Base-by-base conservation (phyloP, 1,140 invertebrate genomes). In the Phymorhynchus buccinoides region DNA sequence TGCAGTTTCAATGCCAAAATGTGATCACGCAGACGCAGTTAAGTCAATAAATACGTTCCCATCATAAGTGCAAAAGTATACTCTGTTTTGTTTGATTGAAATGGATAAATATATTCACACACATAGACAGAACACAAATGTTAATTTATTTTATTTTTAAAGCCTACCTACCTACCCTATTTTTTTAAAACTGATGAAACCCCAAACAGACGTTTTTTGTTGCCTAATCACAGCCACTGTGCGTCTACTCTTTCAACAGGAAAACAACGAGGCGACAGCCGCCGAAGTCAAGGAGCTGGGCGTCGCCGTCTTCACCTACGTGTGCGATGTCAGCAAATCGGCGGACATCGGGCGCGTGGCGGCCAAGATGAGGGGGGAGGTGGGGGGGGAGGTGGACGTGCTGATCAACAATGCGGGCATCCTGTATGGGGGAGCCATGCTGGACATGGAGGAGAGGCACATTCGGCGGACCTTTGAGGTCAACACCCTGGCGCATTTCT, bases 391-490 rank as follows among this genome's bases (percentile, higher is more conserved):
- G 93, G 96, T 98, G 1, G 96, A 95, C 6, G 95, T 99, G 80
- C 92, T 99, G 16, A 95, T 99, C 35, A 99, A 99, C 93, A 99
- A 99, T 93, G 98, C 98, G 30, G 98, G 97, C 27, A 96, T 98
- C 71, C 96, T 98, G 0, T 96, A 96, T 66, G 97, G 97, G 1
- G 95, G 95, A 84, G 95, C 95, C 48, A 93, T 99, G 35, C 93
- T 98, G 87, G 96, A 98, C 75, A 96, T 96, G 48, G 96, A 96
- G 0, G 98, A 99, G 93, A 89, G 93, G 27, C 90, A 93, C 56
- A 96, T 96, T 56, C 89, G 94, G 71, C 94, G 93, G 86, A 95
- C 95, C 1, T 95, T 96, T 89, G 94, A 94, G 85, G 95, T 96
- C 18, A 96, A 96, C 90, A 91, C 93, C 18, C 88, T 96, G 16